Evolutionary conservation across 2,797 vertebrate genomes (phyloP).

Genomic region (Sebastes paucispinis): DNA sequence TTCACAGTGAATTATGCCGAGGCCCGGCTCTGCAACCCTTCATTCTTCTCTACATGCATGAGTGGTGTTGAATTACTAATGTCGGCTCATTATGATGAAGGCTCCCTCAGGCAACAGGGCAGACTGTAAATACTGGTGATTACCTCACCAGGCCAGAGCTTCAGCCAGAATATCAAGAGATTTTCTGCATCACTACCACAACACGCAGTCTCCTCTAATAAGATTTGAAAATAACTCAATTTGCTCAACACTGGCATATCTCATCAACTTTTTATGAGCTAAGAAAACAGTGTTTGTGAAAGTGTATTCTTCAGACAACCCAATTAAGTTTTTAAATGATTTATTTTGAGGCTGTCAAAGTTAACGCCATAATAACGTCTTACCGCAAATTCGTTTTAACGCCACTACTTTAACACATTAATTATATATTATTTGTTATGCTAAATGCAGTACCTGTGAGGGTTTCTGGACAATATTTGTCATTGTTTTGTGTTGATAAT

Average conservation of each 20-base stretch:
- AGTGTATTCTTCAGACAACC: not conserved
- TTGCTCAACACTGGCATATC: not conserved
- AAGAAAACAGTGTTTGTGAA: no score
- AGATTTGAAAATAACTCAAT: not conserved
- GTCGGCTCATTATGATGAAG: conserved; percentile 36
- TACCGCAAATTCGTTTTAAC: no score
- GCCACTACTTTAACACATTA: no score
- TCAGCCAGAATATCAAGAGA: not conserved
- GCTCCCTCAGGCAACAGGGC: conserved; percentile 18
- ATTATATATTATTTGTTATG: no score
- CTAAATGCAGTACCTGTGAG: no score
- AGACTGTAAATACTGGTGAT: conserved; percentile 32
- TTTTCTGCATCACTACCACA: conserved; percentile 7
- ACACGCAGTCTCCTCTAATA: not conserved
- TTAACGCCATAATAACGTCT: no score
- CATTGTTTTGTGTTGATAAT: no score
- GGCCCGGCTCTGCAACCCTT: not conserved
- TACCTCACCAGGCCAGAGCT: not conserved
- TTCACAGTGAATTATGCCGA: conserved; percentile 34
- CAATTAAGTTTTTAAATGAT: not conserved
- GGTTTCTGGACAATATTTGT: no score
- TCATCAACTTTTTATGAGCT: not conserved
- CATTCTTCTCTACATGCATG: conserved; percentile 47
- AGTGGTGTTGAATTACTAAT: conserved; percentile 39
- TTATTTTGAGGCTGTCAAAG: no score